Conservation (phyloP, 2,113 vertebrate species). For the Hippocampus comes region DNA sequence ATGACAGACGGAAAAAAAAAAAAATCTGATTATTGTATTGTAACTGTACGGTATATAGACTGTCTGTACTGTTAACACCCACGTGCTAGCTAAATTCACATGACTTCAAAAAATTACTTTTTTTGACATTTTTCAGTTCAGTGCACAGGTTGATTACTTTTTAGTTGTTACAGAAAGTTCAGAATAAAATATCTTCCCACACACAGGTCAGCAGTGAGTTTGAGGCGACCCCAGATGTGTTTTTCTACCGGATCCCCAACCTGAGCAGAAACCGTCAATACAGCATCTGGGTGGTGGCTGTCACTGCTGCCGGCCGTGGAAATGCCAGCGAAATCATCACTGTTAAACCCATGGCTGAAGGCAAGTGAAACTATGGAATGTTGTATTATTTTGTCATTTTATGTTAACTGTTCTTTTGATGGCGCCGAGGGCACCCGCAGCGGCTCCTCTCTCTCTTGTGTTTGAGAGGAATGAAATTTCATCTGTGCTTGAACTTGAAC, state of each 20-base stretch:
- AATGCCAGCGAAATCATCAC: constrained; percentile 95
- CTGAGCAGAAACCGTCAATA: constrained; percentile 93
- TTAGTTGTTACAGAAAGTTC: background rate
- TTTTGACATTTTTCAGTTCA: background rate
- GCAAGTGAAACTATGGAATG: constrained; percentile 55
- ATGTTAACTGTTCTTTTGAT: no score
- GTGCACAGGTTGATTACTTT: background rate
- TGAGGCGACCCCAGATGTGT: constrained; percentile 92
- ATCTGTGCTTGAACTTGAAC: no score
- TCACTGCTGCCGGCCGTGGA: constrained; percentile 89
- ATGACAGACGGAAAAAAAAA: no score
- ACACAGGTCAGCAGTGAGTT: constrained; percentile 96
- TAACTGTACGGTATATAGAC: background rate
- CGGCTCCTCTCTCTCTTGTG: no score
- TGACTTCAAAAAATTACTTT: no score
- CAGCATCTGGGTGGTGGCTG: constrained; percentile 95
- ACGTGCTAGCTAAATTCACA: no score
- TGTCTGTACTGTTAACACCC: background rate
- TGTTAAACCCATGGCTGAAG: constrained; percentile 90
- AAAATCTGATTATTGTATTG: no score
- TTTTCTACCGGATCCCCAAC: constrained; percentile 95
- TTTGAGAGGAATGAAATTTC: no score
- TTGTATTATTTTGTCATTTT: no score
- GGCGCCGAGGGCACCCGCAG: no score
- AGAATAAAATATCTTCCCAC: constrained; percentile 40